Conservation (phyloP, 2,797 vertebrate species). For the Oceanodroma leucorhoa region DNA sequence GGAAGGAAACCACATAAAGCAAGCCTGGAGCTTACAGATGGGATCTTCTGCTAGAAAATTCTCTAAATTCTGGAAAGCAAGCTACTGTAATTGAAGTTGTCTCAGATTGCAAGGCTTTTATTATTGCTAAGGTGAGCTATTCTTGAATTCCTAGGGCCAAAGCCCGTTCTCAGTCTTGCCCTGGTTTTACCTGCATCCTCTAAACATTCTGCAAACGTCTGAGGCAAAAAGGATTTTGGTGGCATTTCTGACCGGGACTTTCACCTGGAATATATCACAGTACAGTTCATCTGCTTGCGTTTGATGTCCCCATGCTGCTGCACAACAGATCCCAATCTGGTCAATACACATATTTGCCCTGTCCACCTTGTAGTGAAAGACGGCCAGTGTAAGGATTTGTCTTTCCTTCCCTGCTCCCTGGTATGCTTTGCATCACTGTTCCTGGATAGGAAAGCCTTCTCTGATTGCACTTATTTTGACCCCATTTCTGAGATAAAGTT, state of each 20-base stretch:
- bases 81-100: not conserved
- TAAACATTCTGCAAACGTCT: not conserved
- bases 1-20: not conserved
- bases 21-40: not conserved
- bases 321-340: not conserved
- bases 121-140: not conserved
- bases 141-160: not conserved
- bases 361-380: not conserved
- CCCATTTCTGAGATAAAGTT: slow-evolving; percentile 10
- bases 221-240: not conserved
- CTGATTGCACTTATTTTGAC: not conserved
- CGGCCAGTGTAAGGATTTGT: not conserved
- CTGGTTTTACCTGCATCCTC: not conserved
- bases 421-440: not conserved
- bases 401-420: not conserved
- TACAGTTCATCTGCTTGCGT: not conserved
- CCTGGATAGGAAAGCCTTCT: not conserved
- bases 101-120: not conserved
- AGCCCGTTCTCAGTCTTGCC: not conserved
- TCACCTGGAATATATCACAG: not conserved
- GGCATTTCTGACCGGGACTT: not conserved
- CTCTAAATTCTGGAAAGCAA: not conserved
- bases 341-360: rapidly evolving
- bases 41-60: not conserved
- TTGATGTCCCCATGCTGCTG: not conserved